Evolutionary conservation across 2,797 vertebrate genomes (phyloP), one percentile per base, ranked within the genome.

Genomic region (Characodon lateralis): DNA sequence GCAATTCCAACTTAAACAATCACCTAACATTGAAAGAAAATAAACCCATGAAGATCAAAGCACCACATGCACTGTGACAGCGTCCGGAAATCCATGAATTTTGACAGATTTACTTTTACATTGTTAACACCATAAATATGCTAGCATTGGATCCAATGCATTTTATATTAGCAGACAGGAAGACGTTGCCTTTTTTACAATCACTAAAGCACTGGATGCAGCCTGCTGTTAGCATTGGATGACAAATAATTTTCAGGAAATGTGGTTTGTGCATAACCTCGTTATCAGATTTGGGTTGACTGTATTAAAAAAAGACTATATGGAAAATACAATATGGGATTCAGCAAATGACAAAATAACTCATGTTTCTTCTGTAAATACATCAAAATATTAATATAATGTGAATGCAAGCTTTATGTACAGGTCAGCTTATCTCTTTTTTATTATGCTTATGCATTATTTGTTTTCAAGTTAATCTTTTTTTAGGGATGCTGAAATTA

Each of bases 171-270:
- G 24, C 63, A 55, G 31, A 46, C 39, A 39, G 53, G 53, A 14
- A 35, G 39, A n/a, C n/a, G 58, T 53, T 69, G 35, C 22, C n/a
- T 76, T 53, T 68, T 68, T 76, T 14, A 41, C 31, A 76, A 76
- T 55, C 74, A 68, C 50, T 41, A 41, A 76, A 56, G 35, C 66
- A 55, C 46, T 55, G 35, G 48, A 76, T 46, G 63, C 35, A 46
- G n/a, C 41, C 46, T 69, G 65, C 65, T 56, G 55, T 28, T 69
- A 41, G 46, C 41, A 76, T 46, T 69, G 50, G 56, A 76, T 69
- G 65, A 43, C 74, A 43, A 41, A 69, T 69, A 12, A 41, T 76
- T 69, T 76, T 76, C 10, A 43, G 65, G 18, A 56, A 69, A n/a
- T 53, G 63, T 43, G 39, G 39, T 26, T 56, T 55, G 14, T 69